phyloP scores from a whole-genome alignment of 2,113 vertebrate species.

The Corydoras sp. region DNA sequence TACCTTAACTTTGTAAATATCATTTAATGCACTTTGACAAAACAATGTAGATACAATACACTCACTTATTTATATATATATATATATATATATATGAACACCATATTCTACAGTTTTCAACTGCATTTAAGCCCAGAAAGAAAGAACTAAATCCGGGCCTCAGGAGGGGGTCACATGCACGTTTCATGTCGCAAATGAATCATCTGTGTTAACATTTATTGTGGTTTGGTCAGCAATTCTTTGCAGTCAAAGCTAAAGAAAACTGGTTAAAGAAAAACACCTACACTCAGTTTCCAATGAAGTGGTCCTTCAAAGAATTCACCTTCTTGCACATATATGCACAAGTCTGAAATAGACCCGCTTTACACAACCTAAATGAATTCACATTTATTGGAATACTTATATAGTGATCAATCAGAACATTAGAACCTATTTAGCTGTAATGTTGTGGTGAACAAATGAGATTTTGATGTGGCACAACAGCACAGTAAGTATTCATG shows the following conservation, averaged over 20 bases:
- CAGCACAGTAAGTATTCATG: too few species aligned
- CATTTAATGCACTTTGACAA: too few species aligned
- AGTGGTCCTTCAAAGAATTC: conserved; percentile 62
- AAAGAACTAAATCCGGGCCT: not conserved
- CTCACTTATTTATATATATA: too few species aligned
- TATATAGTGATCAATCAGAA: too few species aligned
- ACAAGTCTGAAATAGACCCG: conserved; percentile 37
- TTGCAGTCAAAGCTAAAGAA: conserved; percentile 45
- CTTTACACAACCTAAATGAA: conserved; percentile 11
- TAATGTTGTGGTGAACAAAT: too few species aligned
- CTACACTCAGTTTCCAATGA: conserved; percentile 62
- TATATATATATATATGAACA: too few species aligned
- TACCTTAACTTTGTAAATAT: too few species aligned
- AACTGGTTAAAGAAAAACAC: conserved; percentile 53
- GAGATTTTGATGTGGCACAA: too few species aligned
- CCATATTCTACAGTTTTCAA: too few species aligned
- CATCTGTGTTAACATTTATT: conserved; percentile 33
- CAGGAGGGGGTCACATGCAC: not conserved
- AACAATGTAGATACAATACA: too few species aligned
- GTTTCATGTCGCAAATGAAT: conserved; percentile 19
- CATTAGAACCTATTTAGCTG: too few species aligned
- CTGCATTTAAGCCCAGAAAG: too few species aligned
- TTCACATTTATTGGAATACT: not conserved
- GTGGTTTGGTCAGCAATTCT: conserved; percentile 54
- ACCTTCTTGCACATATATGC: conserved; percentile 40